Percentiles rank a stretch among this genome's conserved stretches.
phyloP scores from a whole-genome alignment of 2,888 invertebrate species.

The Chrysotoxum bicinctum region DNA sequence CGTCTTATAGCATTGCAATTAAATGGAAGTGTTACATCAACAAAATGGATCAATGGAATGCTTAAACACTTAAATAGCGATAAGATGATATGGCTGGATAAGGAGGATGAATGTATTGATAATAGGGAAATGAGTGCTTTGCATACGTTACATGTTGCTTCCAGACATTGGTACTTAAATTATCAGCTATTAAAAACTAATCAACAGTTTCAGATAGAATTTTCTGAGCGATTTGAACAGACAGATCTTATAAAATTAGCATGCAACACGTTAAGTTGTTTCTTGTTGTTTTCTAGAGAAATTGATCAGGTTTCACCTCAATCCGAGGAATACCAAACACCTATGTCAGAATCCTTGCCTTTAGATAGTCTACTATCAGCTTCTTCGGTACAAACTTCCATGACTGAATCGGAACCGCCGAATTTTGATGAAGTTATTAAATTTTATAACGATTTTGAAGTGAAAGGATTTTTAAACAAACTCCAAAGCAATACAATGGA shows the following conservation, averaged over 20 bases:
- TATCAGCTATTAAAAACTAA: conserved; percentile 79
- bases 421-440: conserved; percentile 56
- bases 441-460: conserved; percentile 28
- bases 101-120: conserved; percentile 74
- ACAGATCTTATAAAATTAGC: conserved; percentile 28
- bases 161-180: conserved; percentile 80
- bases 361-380: conserved; percentile 26
- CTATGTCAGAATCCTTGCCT: conserved; percentile 24
- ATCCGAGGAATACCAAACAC: conserved; percentile 20
- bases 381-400: conserved; percentile 16
- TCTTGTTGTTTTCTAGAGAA: conserved; percentile 74
- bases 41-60: conserved; percentile 76
- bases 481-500: conserved; percentile 50
- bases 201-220: conserved; percentile 78
- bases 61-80: conserved; percentile 72
- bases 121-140: conserved; percentile 74
- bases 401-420: conserved; percentile 28
- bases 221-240: conserved; percentile 68
- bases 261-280: conserved; percentile 77
- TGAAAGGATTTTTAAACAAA: conserved; percentile 29
- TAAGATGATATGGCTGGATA: conserved; percentile 74
- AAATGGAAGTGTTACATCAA: conserved; percentile 77
- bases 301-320: not conserved
- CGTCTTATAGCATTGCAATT: conserved; percentile 79
- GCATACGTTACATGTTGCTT: conserved; percentile 78